Base-by-base conservation (phyloP, 2,797 vertebrate genomes). In the Crenuchus spilurus region DNA sequence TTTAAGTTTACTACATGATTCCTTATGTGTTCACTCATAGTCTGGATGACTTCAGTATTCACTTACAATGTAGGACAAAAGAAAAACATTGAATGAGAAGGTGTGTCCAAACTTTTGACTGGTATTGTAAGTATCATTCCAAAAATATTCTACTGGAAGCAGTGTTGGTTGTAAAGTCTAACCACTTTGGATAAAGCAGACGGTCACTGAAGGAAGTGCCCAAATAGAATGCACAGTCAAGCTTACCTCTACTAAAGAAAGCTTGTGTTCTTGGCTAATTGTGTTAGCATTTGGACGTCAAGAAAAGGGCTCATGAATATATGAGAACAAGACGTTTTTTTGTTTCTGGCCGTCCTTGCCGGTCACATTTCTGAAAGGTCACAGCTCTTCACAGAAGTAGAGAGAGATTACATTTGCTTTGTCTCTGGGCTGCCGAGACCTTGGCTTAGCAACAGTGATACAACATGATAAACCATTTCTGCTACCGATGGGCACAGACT, bases 391-490 rank as follows among this genome's bases (percentile, higher is more conserved):
- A 48, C 76, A 18, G 14, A 24, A 72, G 90, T 57, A 60, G 77
- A 18, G 8, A 13, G 72, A 92, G 87, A 90, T 88, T 87, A 88
- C 83, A 84, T 83, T 79, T 82, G 85, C 84, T 86, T 86, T 84
- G 88, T 90, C 86, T 89, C 65, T 31, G 2, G 22, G 20, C 31
- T 54, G 26, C 69, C 9, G 82, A 63, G 81, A 84, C 86, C 84
- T 88, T 72, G 78, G 80, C 81, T 84, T 79, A 49, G 51, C 18
- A n/a, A 16, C 57, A 16, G 46, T 62, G 46, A 77, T 73, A 41
- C 26, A 16, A 31, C 41, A 58, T 30, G 37, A 70, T 52, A 22
- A 72, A 63, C 28, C 1, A 22, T 44, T 60, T 72, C 33, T 66
- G 28, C 42, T 37, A 35, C 39, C 7, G 33, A 66, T 37, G 26